These are phyloP conservation scores for Pseudorectes ferrugineus DNA, from an alignment of 2,113 vertebrate genomes.

Conservation along the genomic window DNA sequence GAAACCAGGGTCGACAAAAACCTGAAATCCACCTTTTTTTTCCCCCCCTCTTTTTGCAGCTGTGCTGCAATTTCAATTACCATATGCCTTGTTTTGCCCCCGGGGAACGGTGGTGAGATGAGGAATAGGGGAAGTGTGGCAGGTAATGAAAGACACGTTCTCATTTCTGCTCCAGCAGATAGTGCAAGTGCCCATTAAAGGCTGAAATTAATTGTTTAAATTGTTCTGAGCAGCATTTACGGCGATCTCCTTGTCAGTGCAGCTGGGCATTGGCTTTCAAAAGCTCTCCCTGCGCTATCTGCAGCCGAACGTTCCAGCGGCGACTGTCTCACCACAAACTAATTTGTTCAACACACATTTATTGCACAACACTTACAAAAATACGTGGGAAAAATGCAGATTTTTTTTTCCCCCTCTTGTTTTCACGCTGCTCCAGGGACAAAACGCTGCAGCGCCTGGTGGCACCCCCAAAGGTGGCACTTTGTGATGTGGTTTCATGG, in stretches of 20 bases:
- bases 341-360: slow-evolving; percentile 17
- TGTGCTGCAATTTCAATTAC: slow-evolving; percentile 48
- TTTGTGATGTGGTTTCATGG: rapidly evolving
- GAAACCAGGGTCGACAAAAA: not conserved
- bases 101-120: not conserved
- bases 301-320: not conserved
- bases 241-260: not conserved
- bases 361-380: not conserved
- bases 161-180: slow-evolving; percentile 52
- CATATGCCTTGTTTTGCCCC: slow-evolving; percentile 10
- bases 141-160: slow-evolving; percentile 46
- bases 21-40: not conserved
- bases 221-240: slow-evolving; percentile 42
- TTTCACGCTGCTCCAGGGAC: not conserved
- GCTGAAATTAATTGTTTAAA: slow-evolving; percentile 60
- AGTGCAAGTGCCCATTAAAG: slow-evolving; percentile 44
- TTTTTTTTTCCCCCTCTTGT: not conserved
- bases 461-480: not conserved
- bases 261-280: slow-evolving; percentile 18
- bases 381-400: slow-evolving; percentile 30
- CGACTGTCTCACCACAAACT: not conserved
- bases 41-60: not conserved
- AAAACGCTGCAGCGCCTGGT: rapidly evolving
- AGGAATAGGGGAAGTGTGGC: not conserved
- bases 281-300: not conserved